These are phyloP conservation scores for Echiichthys vipera DNA, from an alignment of 2,797 vertebrate genomes.

Conservation along the genomic window DNA sequence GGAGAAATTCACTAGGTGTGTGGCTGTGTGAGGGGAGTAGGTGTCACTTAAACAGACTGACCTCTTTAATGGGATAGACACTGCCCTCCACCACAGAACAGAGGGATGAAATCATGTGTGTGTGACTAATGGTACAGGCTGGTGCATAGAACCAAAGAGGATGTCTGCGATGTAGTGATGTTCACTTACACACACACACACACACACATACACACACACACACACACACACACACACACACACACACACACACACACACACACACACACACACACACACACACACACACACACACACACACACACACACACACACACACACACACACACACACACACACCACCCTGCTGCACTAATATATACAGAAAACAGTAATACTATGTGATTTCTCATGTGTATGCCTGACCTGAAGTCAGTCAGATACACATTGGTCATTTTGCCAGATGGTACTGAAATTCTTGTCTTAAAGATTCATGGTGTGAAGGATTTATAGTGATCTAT, in stretches of 20 bases:
- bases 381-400: neutral
- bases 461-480: too few relatives aligned
- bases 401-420: neutral
- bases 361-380: neutral
- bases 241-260: neutral
- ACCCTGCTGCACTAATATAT: neutral
- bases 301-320: neutral
- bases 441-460: neutral
- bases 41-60: neutral
- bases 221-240: neutral
- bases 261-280: neutral
- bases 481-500: too few relatives aligned
- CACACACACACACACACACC: neutral
- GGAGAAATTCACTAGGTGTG: neutral
- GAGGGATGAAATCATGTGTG: neutral
- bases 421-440: neutral
- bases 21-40: neutral
- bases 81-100: neutral
- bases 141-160: neutral
- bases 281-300: neutral
- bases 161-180: neutral
- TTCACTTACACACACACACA: conserved; percentile 10
- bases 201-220: neutral
- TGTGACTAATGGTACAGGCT: neutral
- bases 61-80: neutral